Evolutionary conservation across 2,113 vertebrate genomes (phyloP).

Genomic region (Amblyornis subalaris): DNA sequence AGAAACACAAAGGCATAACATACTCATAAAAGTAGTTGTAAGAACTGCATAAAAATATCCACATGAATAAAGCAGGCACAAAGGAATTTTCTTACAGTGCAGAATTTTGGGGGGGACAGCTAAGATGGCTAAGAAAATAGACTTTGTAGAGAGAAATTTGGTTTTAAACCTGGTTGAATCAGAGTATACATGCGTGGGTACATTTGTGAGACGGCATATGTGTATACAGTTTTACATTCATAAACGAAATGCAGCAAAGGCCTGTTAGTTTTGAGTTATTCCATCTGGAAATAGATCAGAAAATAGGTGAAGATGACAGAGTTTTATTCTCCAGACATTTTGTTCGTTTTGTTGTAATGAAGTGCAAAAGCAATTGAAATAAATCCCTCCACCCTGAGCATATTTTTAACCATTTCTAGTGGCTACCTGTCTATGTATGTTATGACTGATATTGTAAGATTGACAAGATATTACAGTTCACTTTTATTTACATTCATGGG

Average conservation of each 20-base stretch:
- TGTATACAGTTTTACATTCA: neutral
- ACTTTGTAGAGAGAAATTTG: neutral
- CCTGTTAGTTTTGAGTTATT: neutral
- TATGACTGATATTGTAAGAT: neutral
- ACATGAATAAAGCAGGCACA: neutral
- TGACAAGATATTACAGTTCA: neutral
- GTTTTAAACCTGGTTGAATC: neutral
- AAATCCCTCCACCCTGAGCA: neutral
- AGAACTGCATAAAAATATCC: neutral
- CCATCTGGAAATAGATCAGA: neutral
- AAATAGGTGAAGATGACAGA: neutral
- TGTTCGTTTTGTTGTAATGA: neutral
- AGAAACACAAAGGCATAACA: neutral
- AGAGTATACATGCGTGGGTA: accelerated
- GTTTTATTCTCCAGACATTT: neutral
- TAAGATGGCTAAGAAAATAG: neutral
- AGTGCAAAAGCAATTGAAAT: neutral
- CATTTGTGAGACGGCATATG: neutral
- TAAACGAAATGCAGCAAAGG: neutral
- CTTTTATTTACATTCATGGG: neutral
- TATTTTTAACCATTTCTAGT: neutral
- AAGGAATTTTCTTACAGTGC: neutral
- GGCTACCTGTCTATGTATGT: neutral
- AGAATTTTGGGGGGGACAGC: neutral
- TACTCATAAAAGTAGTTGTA: neutral